Conservation (phyloP, 2,113 vertebrate species). For the Megaceryle torquata region DNA sequence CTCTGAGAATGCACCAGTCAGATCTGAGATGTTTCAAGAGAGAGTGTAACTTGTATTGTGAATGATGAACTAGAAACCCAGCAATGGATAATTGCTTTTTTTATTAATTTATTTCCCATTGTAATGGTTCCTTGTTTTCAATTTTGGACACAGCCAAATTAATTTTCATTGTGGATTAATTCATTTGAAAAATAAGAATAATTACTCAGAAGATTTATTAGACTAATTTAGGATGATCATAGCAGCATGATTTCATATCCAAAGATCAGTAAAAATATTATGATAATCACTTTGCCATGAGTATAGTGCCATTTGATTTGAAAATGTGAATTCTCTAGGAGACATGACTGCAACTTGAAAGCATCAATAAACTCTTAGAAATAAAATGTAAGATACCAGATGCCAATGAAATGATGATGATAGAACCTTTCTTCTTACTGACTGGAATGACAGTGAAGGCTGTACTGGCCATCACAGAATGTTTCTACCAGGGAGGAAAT, state of each 20-base stretch:
- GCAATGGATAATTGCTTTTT: neutral
- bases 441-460: neutral
- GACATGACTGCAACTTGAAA: neutral
- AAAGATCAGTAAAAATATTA: neutral
- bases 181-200: neutral
- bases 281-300: neutral
- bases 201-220: neutral
- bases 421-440: neutral
- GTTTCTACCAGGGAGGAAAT: neutral
- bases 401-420: neutral
- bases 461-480: neutral
- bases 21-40: neutral
- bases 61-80: neutral
- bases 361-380: neutral
- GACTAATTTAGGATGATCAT: neutral
- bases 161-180: neutral
- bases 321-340: neutral
- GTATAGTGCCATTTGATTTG: neutral
- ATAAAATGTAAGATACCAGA: neutral
- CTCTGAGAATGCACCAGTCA: neutral
- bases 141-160: neutral
- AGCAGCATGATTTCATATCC: neutral
- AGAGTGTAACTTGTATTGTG: neutral
- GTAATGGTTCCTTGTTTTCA: neutral
- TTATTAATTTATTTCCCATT: neutral